Evolutionary conservation across 2,797 vertebrate genomes (phyloP), one percentile per base, ranked within the genome.

Genomic region (Thripadectes ignobilis): DNA sequence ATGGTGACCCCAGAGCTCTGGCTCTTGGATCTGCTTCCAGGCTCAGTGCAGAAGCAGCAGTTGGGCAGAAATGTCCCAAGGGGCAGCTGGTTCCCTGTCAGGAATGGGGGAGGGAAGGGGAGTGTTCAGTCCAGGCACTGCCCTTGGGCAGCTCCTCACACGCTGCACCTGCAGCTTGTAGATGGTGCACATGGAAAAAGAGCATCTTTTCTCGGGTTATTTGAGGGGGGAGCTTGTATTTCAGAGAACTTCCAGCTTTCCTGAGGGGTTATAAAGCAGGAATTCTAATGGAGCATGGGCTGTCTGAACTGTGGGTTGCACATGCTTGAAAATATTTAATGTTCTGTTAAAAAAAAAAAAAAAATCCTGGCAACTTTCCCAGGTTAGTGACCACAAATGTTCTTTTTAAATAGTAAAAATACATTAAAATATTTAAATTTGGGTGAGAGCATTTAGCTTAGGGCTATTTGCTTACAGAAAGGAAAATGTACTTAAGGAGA

Each of bases 401-500:
- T 86, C 32, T 36, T 72, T 75, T 34, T n/a, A 45, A 90, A 46
- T 39, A 71, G 66, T 58, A 38, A 84, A 85, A 63, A 34, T 48
- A 24, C 26, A 65, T 85, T 32, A 57, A 93, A 77, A 45, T 67
- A 36, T 67, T 93, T 63, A 59, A 83, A 74, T 69, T 65, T 30
- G 80, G 22, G 30, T 85, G 77, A 43, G 83, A 95, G 69, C 54
- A 14, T 85, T 59, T 84, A 57, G 88, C 94, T 88, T 36, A 32
- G 92, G 89, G 96, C 88, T 92, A 8, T 92, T 95, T 86, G 41
- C 89, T 85, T 82, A 23, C n/a, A 74, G 80, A 82, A 88, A 73
- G 85, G 58, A 23, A 73, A 82, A 59, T 27, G 9, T 54, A 17
- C 89, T 84, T 79, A 61, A 27, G 82, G 74, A 85, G 63, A 73